Percentiles rank a stretch among this genome's conserved stretches.
Conservation (phyloP, 2,797 vertebrate genomes). For the Coranthus polyacanthus region DNA sequence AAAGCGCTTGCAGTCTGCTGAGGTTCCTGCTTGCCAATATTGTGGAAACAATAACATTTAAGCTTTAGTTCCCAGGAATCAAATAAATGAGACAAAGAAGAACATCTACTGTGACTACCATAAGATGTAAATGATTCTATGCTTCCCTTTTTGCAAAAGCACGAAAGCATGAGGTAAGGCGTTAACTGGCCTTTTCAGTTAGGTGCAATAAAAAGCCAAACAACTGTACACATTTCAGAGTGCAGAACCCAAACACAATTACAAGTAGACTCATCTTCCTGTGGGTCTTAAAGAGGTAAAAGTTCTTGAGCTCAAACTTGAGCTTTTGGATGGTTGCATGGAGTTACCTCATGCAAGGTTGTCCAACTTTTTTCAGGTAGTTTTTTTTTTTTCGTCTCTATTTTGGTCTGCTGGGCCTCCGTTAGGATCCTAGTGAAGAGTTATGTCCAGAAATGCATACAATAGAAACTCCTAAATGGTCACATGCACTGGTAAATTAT, state of each 20-base stretch:
- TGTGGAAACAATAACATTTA: slow-evolving; percentile 74
- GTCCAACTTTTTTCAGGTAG: slow-evolving; percentile 35
- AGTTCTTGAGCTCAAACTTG: slow-evolving; percentile 55
- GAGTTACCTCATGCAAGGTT: slow-evolving; percentile 67
- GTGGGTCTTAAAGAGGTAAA: slow-evolving; percentile 49
- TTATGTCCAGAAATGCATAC: slow-evolving; percentile 20
- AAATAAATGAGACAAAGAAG: slow-evolving; percentile 55
- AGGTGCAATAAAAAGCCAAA: slow-evolving; percentile 19
- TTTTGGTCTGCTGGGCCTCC: slow-evolving; percentile 28
- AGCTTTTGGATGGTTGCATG: slow-evolving; percentile 51
- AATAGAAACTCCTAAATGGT: slow-evolving; percentile 20
- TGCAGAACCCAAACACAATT: slow-evolving; percentile 38
- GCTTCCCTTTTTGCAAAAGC: slow-evolving; percentile 6
- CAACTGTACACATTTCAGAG: slow-evolving; percentile 30
- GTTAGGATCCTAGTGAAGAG: slow-evolving; percentile 12
- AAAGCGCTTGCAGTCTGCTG: slow-evolving; percentile 62
- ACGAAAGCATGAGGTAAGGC: slow-evolving; percentile 1
- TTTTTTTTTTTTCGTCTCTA: slow-evolving; percentile 35
- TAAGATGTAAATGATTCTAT: slow-evolving; percentile 40
- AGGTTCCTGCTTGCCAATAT: slow-evolving; percentile 69
- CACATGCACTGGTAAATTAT: slow-evolving; percentile 30
- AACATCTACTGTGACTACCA: slow-evolving; percentile 27
- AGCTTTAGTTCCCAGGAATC: slow-evolving; percentile 52
- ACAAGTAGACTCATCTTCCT: slow-evolving; percentile 36
- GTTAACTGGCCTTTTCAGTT: slow-evolving; percentile 1